These are phyloP conservation scores for Chymomyza procnemis DNA, from an alignment of 2,888 invertebrate genomes.

Conservation along the genomic window DNA sequence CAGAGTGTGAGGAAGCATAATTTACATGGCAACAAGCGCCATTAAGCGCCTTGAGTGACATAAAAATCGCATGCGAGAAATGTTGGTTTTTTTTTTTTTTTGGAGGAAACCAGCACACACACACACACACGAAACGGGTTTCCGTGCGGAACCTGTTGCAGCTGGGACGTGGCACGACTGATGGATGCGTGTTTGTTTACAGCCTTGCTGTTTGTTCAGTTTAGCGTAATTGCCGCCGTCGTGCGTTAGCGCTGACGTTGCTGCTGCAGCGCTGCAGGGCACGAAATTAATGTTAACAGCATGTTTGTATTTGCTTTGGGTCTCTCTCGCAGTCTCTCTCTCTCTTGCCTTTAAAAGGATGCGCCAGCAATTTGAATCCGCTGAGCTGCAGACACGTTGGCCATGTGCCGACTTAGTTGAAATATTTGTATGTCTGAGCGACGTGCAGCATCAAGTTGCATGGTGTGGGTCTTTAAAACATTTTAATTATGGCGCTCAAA, in stretches of 20 bases:
- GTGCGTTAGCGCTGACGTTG: constrained; percentile 15
- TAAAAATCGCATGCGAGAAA: constrained; percentile 48
- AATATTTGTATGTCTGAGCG: neutral
- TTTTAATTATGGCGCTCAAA: constrained; percentile 74
- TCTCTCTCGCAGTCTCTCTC: constrained; percentile 1
- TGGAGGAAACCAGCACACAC: too few species aligned
- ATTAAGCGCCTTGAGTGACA: constrained; percentile 42
- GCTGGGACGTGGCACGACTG: constrained; percentile 32
- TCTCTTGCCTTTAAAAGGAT: constrained; percentile 24
- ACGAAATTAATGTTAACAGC: constrained; percentile 76
- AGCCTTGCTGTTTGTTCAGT: constrained; percentile 75
- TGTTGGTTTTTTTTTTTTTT: too few species aligned
- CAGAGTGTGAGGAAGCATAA: constrained; percentile 67
- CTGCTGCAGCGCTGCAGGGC: constrained; percentile 10
- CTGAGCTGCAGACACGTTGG: constrained; percentile 20
- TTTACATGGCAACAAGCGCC: constrained; percentile 77
- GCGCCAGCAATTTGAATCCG: constrained; percentile 46
- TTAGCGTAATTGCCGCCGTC: constrained; percentile 74
- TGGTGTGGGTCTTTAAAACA: constrained; percentile 61
- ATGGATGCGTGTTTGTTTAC: constrained; percentile 74
- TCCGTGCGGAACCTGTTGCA: constrained; percentile 22
- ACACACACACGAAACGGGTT: constrained; percentile 50
- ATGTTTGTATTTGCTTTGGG: constrained; percentile 55
- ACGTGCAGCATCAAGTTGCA: constrained; percentile 7
- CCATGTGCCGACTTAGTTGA: constrained; percentile 11